phyloP scores from a whole-genome alignment of 2,113 vertebrate genomes.

The Callopanchax toddi region DNA sequence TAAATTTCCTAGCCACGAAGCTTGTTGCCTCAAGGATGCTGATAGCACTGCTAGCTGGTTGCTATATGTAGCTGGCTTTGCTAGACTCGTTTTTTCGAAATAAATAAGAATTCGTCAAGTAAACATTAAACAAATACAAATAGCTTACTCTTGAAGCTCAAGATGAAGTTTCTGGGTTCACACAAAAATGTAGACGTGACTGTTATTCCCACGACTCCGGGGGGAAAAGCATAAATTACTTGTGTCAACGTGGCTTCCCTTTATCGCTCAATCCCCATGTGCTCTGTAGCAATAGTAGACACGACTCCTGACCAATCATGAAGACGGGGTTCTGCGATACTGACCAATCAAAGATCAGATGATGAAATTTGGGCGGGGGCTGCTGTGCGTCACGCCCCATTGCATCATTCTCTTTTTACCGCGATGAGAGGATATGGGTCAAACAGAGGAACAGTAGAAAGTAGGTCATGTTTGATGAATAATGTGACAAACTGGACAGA shows the following conservation, averaged over 20 bases:
- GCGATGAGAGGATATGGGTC: constrained; percentile 28
- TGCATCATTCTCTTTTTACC: constrained; percentile 51
- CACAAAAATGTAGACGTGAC: background rate
- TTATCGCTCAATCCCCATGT: background rate
- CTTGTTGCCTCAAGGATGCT: background rate
- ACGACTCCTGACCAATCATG: constrained; percentile 47
- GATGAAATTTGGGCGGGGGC: constrained; percentile 23
- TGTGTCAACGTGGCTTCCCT: constrained; percentile 77
- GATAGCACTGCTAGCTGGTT: constrained; percentile 22
- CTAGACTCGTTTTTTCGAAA: constrained; percentile 22
- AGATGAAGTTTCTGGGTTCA: background rate
- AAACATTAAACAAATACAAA: background rate
- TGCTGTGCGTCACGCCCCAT: background rate
- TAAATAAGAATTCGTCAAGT: background rate
- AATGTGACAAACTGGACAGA: too few relatives aligned
- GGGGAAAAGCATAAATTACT: background rate
- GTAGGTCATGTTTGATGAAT: constrained; percentile 20
- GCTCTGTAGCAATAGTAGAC: background rate
- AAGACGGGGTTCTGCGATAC: too few relatives aligned
- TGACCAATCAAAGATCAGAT: constrained; percentile 37
- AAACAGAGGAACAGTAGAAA: constrained; percentile 5
- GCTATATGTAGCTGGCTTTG: constrained; percentile 12
- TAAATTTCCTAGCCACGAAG: too few relatives aligned
- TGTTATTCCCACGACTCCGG: background rate
- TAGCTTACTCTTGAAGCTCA: constrained; percentile 23